A percentile compares a stretch with the other conserved stretches of the same genome.
These are phyloP conservation scores for Furnarius figulus DNA, from an alignment of 2,113 vertebrate genomes.

Conservation along the genomic window DNA sequence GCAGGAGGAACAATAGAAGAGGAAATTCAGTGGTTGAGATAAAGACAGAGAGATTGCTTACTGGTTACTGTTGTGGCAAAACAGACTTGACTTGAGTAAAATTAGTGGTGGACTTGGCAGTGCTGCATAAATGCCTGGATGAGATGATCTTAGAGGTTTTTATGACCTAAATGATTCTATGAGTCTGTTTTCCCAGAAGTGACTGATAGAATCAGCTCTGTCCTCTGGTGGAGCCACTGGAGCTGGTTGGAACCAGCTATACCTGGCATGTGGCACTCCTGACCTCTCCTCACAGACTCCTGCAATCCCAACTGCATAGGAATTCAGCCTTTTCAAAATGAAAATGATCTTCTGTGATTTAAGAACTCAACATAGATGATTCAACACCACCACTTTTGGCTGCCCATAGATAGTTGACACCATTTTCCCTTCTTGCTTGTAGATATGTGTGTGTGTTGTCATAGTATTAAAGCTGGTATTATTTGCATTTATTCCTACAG, in stretches of 20 bases:
- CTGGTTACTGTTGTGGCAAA: not conserved
- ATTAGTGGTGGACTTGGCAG: not conserved
- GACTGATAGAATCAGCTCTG: not conserved
- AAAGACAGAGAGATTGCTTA: not conserved
- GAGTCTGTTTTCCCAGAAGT: not conserved
- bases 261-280: not conserved
- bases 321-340: not conserved
- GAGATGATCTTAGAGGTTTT: not conserved
- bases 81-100: not conserved
- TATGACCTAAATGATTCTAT: not conserved
- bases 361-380: not conserved
- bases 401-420: not conserved
- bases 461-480: not conserved
- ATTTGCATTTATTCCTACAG: not conserved
- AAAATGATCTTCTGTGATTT: not conserved
- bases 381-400: accelerated
- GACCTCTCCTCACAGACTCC: not conserved
- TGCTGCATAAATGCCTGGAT: accelerated
- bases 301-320: not conserved
- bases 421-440: not conserved
- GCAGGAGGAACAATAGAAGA: not conserved
- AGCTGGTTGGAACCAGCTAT: not conserved
- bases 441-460: not conserved
- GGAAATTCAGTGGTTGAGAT: not conserved
- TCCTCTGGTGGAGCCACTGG: not conserved